These are phyloP conservation scores for Microdon myrmicae DNA, from an alignment of 2,888 invertebrate species.

Conservation along the genomic window DNA sequence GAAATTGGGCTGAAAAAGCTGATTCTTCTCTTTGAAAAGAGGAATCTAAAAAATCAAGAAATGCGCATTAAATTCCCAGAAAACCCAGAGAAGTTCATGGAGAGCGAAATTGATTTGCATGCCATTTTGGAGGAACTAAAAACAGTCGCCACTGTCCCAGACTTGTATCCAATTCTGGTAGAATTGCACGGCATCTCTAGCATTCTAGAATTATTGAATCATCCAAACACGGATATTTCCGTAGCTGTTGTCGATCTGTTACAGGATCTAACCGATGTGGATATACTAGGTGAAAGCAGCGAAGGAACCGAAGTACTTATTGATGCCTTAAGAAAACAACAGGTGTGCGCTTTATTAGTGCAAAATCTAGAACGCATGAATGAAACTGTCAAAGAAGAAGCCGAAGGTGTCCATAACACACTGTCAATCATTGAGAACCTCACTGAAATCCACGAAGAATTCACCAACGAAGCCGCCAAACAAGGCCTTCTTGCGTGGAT, in stretches of 20 bases:
- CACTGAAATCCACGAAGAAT: conserved; percentile 87
- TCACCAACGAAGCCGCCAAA: conserved; percentile 85
- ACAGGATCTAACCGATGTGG: conserved; percentile 94
- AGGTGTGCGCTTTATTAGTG: conserved; percentile 88
- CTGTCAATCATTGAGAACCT: conserved; percentile 93
- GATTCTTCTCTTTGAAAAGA: conserved; percentile 92
- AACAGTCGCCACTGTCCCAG: conserved; percentile 93
- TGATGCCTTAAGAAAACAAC: conserved; percentile 87
- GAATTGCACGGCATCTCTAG: conserved; percentile 90
- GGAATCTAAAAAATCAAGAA: conserved; percentile 93
- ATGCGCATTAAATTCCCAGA: conserved; percentile 99
- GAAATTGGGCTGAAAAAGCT: conserved; percentile 88
- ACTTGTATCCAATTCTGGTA: conserved; percentile 91
- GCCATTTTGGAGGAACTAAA: conserved; percentile 90
- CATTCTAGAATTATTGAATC: conserved; percentile 89
- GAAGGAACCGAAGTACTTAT: conserved; percentile 90
- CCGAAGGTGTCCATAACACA: conserved; percentile 96
- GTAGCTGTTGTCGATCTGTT: conserved; percentile 70
- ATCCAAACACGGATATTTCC: conserved; percentile 87
- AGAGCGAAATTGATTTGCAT: conserved; percentile 94
- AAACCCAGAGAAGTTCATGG: conserved; percentile 97
- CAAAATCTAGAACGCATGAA: conserved; percentile 94
- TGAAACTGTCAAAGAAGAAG: conserved; percentile 91
- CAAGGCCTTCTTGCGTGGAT: conserved; percentile 94
- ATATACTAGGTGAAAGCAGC: conserved; percentile 89